phyloP scores from a whole-genome alignment of 2,113 vertebrate genomes.

The Dryoscopus gambensis region DNA sequence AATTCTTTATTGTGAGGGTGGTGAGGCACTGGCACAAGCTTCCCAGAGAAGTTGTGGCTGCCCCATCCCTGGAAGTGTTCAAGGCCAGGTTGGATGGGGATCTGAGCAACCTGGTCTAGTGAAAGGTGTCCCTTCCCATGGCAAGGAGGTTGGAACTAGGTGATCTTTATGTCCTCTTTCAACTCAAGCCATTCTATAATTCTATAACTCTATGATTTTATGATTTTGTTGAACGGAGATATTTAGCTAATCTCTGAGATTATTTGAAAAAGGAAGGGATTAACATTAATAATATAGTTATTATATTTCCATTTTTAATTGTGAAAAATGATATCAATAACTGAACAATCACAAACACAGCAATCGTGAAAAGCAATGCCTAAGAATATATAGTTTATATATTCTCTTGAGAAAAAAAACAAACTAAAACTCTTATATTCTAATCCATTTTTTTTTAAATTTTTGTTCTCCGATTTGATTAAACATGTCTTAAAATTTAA shows the following conservation, averaged over 20 bases:
- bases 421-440: neutral
- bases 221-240: no score
- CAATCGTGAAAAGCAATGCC: neutral
- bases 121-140: neutral
- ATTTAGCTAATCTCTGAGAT: neutral
- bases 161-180: neutral
- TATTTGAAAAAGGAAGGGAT: neutral
- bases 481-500: neutral
- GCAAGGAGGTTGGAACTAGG: neutral
- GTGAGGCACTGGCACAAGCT: neutral
- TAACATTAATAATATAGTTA: neutral
- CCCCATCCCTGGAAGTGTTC: neutral
- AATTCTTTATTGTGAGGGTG: neutral
- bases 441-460: neutral
- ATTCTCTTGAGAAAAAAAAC: neutral
- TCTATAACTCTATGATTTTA: neutral
- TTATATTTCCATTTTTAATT: neutral
- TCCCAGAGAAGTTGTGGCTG: neutral
- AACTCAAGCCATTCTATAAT: neutral
- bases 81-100: no score
- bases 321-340: neutral
- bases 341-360: neutral
- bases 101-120: neutral
- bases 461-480: neutral
- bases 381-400: neutral